Evolutionary conservation across 2,113 vertebrate genomes (phyloP).

Genomic region (Bucco capensis): DNA sequence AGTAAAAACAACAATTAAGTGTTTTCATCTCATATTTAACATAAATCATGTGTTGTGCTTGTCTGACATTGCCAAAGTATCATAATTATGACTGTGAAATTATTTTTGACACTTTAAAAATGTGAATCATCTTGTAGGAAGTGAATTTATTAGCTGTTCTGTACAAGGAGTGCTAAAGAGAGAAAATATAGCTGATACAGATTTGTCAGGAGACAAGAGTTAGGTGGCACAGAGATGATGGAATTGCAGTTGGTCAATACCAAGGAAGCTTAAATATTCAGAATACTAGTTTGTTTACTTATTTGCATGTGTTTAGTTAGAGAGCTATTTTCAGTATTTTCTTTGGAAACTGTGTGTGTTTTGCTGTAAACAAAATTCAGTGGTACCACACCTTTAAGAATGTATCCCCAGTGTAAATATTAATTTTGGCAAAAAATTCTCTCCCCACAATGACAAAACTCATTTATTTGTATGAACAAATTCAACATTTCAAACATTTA

Average conservation of each 20-base stretch:
- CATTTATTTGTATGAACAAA: background rate
- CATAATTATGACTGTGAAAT: slow-evolving; percentile 42
- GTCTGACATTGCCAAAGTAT: slow-evolving; percentile 14
- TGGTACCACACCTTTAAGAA: background rate
- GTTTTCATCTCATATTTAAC: background rate
- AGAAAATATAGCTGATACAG: background rate
- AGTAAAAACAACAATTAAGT: background rate
- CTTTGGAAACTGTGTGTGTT: background rate
- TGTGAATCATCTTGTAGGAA: background rate
- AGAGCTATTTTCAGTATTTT: background rate
- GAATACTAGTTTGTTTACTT: background rate
- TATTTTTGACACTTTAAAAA: slow-evolving; percentile 51
- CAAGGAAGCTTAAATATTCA: background rate
- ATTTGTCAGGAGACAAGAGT: background rate
- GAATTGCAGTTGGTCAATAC: background rate
- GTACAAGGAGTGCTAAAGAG: background rate
- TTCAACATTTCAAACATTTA: background rate
- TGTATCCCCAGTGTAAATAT: background rate
- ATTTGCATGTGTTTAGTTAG: background rate
- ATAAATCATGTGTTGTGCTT: background rate
- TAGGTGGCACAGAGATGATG: background rate
- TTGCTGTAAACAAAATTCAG: background rate
- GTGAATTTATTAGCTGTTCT: background rate
- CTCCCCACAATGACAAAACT: background rate
- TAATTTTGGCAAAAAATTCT: background rate